Evolutionary conservation across 2,797 vertebrate species (phyloP).

Genomic region (Centroberyx gerrardi): DNA sequence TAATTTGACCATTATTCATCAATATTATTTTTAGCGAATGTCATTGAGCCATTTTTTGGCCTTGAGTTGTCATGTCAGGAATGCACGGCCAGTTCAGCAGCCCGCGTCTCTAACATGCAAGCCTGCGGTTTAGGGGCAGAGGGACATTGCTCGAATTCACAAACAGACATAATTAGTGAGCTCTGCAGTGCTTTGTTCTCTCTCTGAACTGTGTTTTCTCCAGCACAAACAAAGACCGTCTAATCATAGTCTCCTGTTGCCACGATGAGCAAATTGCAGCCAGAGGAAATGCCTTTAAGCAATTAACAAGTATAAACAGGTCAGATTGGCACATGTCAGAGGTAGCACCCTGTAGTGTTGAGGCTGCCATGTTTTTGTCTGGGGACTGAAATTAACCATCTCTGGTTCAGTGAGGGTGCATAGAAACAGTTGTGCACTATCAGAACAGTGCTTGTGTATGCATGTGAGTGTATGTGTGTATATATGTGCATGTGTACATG

Average conservation of each 20-base stretch:
- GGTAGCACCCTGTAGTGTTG: constrained; percentile 22
- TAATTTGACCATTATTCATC: not conserved
- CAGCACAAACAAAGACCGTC: constrained; percentile 56
- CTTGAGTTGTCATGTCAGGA: not conserved
- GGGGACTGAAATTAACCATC: not conserved
- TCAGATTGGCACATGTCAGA: constrained; percentile 61
- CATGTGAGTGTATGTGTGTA: not conserved
- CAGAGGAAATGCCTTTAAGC: constrained; percentile 54
- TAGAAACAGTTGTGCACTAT: not conserved
- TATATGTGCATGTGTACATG: constrained; percentile 4
- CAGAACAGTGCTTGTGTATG: not conserved
- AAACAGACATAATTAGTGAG: constrained; percentile 53
- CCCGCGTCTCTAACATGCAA: constrained; percentile 26
- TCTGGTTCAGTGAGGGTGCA: not conserved
- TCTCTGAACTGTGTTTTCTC: constrained; percentile 28
- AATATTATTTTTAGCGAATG: not conserved
- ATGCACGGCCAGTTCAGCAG: not conserved
- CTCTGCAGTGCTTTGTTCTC: constrained; percentile 21
- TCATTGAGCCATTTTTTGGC: not conserved
- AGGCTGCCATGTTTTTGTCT: constrained; percentile 4
- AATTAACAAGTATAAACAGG: constrained; percentile 62
- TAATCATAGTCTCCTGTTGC: constrained; percentile 59
- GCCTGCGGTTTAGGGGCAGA: constrained; percentile 36
- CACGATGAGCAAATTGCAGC: constrained; percentile 21
- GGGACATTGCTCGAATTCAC: constrained; percentile 39